phyloP scores from a whole-genome alignment of 2,888 invertebrate genomes.

The Leucophenga montana region DNA sequence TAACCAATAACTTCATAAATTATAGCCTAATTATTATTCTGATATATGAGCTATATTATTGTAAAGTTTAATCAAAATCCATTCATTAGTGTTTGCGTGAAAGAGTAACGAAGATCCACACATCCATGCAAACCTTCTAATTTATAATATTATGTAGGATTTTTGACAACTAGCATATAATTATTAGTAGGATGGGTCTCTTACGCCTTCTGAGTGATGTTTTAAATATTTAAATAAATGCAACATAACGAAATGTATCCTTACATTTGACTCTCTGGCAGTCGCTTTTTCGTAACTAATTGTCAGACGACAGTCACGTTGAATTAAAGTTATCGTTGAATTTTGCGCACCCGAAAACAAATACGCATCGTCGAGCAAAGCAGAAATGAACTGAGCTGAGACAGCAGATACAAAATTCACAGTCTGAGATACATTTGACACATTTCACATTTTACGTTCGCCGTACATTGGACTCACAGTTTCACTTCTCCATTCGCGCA shows the following conservation, averaged over 20 bases:
- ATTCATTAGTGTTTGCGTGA: no score
- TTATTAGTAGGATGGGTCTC: no score
- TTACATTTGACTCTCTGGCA: neutral
- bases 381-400: neutral
- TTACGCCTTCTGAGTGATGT: no score
- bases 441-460: neutral
- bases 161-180: no score
- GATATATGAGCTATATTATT: no score
- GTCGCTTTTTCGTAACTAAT: neutral
- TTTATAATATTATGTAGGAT: no score
- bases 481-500: neutral
- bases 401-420: neutral
- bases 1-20: no score
- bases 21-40: no score
- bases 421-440: conserved; percentile 1
- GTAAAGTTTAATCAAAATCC: no score
- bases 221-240: neutral
- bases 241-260: conserved; percentile 7
- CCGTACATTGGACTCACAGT: neutral
- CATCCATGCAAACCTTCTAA: no score
- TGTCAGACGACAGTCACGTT: conserved; percentile 4
- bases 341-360: neutral
- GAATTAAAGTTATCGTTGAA: neutral
- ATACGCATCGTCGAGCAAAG: neutral
- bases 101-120: no score